phyloP scores from a whole-genome alignment of 1,140 invertebrate species.

The Drosophila pseudoananassae region DNA sequence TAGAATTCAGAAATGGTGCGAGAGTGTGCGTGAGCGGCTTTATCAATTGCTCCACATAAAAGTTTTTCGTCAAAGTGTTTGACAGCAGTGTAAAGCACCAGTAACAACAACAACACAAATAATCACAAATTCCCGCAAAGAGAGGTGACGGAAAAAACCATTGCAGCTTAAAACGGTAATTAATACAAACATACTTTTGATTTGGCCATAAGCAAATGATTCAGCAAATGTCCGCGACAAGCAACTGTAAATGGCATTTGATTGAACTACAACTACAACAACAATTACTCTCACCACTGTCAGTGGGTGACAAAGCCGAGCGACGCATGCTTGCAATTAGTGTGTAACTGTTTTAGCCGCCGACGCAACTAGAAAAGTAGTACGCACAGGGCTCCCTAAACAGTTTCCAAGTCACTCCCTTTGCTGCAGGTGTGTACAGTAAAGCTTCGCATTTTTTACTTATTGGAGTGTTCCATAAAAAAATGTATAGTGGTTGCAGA shows the following conservation, averaged over 20 bases:
- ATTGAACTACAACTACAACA: slow-evolving; percentile 27
- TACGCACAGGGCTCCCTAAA: slow-evolving; percentile 48
- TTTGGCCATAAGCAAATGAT: slow-evolving; percentile 79
- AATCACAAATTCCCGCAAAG: slow-evolving; percentile 3
- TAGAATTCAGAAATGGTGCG: slow-evolving; percentile 19
- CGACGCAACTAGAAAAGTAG: slow-evolving; percentile 49
- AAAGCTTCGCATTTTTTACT: neutral
- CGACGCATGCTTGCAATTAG: slow-evolving; percentile 78
- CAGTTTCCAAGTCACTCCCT: slow-evolving; percentile 1
- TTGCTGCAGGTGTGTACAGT: slow-evolving; percentile 22
- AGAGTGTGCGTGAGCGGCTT: slow-evolving; percentile 53
- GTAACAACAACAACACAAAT: slow-evolving; percentile 7
- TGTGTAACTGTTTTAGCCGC: slow-evolving; percentile 61
- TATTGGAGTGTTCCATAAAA: too few species aligned
- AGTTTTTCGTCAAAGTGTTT: slow-evolving; percentile 74
- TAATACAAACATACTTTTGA: slow-evolving; percentile 76
- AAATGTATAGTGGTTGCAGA: too few species aligned
- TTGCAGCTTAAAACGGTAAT: slow-evolving; percentile 78
- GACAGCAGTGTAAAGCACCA: slow-evolving; percentile 41
- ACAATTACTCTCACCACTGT: slow-evolving; percentile 15
- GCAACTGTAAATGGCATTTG: slow-evolving; percentile 74
- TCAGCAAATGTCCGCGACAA: slow-evolving; percentile 60
- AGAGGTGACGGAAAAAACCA: slow-evolving; percentile 5
- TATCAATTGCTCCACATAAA: slow-evolving; percentile 81
- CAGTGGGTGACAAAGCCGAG: slow-evolving; percentile 45